Conservation (phyloP, 2,888 invertebrate genomes). For the Acanthopleura granulata region DNA sequence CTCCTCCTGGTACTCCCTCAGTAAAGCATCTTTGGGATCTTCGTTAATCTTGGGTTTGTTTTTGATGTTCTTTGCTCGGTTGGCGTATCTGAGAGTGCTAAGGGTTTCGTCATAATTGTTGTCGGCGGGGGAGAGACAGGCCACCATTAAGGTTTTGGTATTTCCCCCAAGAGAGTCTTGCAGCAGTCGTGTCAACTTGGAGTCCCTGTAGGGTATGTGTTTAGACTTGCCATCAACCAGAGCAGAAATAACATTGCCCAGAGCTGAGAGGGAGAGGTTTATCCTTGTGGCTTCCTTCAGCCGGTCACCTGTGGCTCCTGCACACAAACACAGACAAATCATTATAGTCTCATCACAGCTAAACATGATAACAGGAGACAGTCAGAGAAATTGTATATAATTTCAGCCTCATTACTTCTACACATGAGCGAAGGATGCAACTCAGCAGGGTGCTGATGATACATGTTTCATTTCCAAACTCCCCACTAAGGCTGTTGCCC, state of each 20-base stretch:
- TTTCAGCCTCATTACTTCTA: no score
- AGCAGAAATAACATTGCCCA: slow-evolving; percentile 91
- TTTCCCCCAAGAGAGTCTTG: slow-evolving; percentile 78
- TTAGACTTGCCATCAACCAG: slow-evolving; percentile 85
- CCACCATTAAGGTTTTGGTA: slow-evolving; percentile 90
- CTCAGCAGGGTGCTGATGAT: no score
- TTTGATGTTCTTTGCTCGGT: slow-evolving; percentile 85
- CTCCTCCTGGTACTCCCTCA: slow-evolving; percentile 88
- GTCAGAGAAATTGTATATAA: no score
- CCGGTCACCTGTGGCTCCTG: slow-evolving; percentile 86
- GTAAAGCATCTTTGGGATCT: slow-evolving; percentile 89
- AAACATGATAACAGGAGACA: no score
- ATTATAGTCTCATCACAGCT: no score
- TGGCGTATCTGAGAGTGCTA: slow-evolving; percentile 74
- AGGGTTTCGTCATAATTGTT: slow-evolving; percentile 87
- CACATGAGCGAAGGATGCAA: no score
- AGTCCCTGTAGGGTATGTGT: slow-evolving; percentile 85
- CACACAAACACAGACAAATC: slow-evolving; percentile 15
- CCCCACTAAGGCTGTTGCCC: no score
- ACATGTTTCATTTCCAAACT: no score
- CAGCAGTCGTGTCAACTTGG: slow-evolving; percentile 76
- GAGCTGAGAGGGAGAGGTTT: slow-evolving; percentile 86
- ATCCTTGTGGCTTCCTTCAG: slow-evolving; percentile 91
- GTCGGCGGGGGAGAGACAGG: slow-evolving; percentile 86
- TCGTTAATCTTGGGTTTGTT: slow-evolving; percentile 87